Evolutionary conservation across 2,888 invertebrate genomes (phyloP), one percentile per base, ranked within the genome.

Genomic region (Oligia latruncula): DNA sequence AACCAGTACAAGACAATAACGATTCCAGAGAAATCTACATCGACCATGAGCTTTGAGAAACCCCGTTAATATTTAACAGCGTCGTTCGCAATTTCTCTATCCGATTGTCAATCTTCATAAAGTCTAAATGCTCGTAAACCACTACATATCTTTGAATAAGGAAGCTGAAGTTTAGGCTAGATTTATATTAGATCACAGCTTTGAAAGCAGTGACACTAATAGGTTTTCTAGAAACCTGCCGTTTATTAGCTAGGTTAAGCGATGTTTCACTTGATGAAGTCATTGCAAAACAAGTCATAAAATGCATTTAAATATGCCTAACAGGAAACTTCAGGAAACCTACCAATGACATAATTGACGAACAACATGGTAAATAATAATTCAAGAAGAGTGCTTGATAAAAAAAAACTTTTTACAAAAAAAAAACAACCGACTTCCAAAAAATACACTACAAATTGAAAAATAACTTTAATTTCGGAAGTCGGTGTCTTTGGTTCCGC

Each of bases 61-160:
- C 70, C 66, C 62, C 52, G 74, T 87, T 87, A 77, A 75, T 29
- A 81, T 72, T 85, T 85, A 55, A 85, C 84, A 74, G 46, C 85
- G 77, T 73, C 73, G 60, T 87, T 87, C 60, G 73, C 80, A 49
- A 80, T 66, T 85, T 80, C 87, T 77, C 85, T 77, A 76, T 66
- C 29, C 40, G 73, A 87, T 84, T 84, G 87, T 80, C 81, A 87
- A 85, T 85, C 85, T 75, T 87, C 85, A 74, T 85, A 84, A 85
- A 85, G 60, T 55, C 72, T 52, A 35, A 80, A 77, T 60, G 78
- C 66, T 86, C 85, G 76, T 85, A 87, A 87, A 87, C 9, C 40
- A 73, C 23, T 74, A 71, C 55, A 78, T 78, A 72, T 78, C 73
- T 78, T 71, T 64, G 71, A 84, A 81, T 84, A 84, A 78, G 90